These are phyloP conservation scores for Atrichornis clamosus DNA, from an alignment of 2,113 vertebrate genomes.

Conservation along the genomic window DNA sequence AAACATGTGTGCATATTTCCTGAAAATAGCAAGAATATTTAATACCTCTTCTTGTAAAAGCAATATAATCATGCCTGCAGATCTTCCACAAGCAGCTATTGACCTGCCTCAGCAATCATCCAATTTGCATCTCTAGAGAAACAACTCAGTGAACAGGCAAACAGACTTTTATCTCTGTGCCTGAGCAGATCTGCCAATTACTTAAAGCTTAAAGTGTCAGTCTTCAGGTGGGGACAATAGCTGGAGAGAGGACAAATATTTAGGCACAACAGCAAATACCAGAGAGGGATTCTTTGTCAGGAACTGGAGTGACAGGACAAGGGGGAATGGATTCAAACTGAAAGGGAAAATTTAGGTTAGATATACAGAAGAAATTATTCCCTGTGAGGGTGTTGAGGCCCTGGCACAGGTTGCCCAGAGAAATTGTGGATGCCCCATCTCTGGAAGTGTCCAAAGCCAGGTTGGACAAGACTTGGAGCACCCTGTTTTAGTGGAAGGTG, in stretches of 20 bases:
- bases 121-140: not conserved
- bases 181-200: not conserved
- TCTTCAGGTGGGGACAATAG: not conserved
- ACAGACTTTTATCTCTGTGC: not conserved
- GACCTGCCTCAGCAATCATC: not conserved
- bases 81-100: not conserved
- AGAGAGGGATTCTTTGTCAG: not conserved
- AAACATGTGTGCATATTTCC: not conserved
- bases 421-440: not conserved
- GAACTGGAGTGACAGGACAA: not conserved
- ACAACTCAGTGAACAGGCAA: not conserved
- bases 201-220: not conserved
- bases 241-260: not conserved
- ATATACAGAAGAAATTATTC: not conserved
- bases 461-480: rapidly evolving
- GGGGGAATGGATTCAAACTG: not conserved
- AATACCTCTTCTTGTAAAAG: not conserved
- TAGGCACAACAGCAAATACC: not conserved
- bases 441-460: not conserved
- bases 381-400: rapidly evolving
- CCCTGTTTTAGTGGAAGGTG: rapidly evolving
- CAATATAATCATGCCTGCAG: not conserved
- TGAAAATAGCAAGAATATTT: not conserved
- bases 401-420: not conserved
- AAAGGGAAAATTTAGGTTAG: not conserved